phyloP scores from a whole-genome alignment of 2,888 invertebrate species.

The Drosophila vallismaia region DNA sequence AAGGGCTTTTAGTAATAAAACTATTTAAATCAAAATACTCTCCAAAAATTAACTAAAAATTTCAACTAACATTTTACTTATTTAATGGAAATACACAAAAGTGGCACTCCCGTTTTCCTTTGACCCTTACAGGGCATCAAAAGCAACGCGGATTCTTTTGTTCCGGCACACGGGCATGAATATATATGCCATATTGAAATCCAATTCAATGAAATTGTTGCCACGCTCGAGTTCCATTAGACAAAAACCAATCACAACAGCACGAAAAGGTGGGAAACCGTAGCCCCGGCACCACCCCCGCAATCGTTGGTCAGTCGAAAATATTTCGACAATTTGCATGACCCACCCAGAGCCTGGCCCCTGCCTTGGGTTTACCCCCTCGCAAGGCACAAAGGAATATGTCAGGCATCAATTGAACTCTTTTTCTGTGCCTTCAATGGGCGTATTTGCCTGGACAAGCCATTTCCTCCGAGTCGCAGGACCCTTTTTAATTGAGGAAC shows the following conservation, averaged over 20 bases:
- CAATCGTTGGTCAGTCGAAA: conserved; percentile 77
- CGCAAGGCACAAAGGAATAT: conserved; percentile 69
- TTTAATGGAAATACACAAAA: not conserved
- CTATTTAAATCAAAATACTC: no score
- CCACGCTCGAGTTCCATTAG: conserved; percentile 82
- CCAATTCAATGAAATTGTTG: conserved; percentile 79
- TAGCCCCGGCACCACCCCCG: conserved; percentile 53
- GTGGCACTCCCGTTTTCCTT: not conserved
- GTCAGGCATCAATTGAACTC: conserved; percentile 79
- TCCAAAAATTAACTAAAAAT: no score
- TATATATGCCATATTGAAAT: conserved; percentile 75
- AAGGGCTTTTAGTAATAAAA: no score
- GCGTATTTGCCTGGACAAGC: conserved; percentile 35
- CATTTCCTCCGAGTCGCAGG: conserved; percentile 39
- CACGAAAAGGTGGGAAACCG: conserved; percentile 40
- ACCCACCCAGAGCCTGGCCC: conserved; percentile 12
- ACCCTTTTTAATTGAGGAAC: conserved; percentile 77
- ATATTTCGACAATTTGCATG: conserved; percentile 80
- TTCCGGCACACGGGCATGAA: conserved; percentile 14
- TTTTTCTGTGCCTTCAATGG: conserved; percentile 59
- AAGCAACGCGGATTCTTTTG: conserved; percentile 52
- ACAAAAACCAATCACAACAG: conserved; percentile 81
- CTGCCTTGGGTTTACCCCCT: not conserved
- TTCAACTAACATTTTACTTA: not conserved
- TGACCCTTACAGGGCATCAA: conserved; percentile 9